Percentiles rank a stretch among this genome's conserved stretches.
Evolutionary conservation across 2,888 invertebrate genomes (phyloP).

Genomic region (Rhopalosiphum nymphaeae): DNA sequence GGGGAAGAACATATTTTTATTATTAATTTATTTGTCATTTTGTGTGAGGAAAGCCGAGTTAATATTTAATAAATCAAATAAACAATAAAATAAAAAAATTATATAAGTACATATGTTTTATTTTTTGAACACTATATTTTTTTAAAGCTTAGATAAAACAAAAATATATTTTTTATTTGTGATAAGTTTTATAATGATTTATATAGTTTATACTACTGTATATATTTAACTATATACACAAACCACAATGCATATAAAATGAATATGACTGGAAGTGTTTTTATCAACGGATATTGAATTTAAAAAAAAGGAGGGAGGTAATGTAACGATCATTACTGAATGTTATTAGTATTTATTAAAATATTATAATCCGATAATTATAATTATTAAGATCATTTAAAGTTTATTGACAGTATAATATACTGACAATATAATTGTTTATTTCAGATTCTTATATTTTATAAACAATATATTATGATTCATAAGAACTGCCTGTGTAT

Average conservation of each 20-base stretch:
- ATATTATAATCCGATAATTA: neutral
- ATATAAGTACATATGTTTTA: neutral
- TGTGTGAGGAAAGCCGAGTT: neutral
- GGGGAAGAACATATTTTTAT: neutral
- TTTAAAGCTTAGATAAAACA: neutral
- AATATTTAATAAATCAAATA: neutral
- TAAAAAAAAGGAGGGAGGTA: no score
- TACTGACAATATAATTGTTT: no score
- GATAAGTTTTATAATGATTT: neutral
- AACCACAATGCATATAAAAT: neutral
- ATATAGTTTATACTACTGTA: neutral
- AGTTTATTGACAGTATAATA: neutral
- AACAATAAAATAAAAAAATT: neutral
- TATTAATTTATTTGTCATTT: neutral
- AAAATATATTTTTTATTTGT: neutral
- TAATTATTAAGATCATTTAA: neutral
- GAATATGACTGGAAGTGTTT: neutral
- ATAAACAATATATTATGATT: neutral
- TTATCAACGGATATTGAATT: neutral
- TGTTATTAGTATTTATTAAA: neutral
- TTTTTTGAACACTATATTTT: neutral
- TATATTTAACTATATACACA: neutral
- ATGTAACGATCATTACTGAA: neutral
- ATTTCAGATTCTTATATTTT: neutral
- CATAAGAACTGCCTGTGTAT: neutral